These are phyloP conservation scores for Anabas testudineus DNA, from an alignment of 2,797 vertebrate species.

Conservation along the genomic window DNA sequence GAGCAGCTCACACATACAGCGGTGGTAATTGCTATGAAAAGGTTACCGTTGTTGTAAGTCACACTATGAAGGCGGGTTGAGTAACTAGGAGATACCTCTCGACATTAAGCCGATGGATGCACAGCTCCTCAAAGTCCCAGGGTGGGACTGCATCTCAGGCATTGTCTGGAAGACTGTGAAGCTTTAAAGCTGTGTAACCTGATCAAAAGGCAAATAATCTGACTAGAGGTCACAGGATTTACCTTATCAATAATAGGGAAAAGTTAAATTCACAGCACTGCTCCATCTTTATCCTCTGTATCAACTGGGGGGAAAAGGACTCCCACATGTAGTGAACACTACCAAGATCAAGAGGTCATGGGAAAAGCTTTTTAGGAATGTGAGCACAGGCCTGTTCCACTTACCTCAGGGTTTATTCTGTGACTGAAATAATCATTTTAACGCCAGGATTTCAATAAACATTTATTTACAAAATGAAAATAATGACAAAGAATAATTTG, in stretches of 20 bases:
- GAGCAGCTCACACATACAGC: constrained; percentile 25
- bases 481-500: constrained; percentile 84
- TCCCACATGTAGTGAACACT: constrained; percentile 38
- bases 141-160: constrained; percentile 41
- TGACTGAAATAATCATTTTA: constrained; percentile 27
- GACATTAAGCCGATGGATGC: constrained; percentile 61
- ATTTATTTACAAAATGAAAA: constrained; percentile 95
- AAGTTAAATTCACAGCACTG: constrained; percentile 50
- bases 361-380: constrained; percentile 74
- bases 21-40: constrained; percentile 57
- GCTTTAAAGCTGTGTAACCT: constrained; percentile 53
- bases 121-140: constrained; percentile 35
- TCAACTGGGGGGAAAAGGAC: constrained; percentile 24
- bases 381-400: constrained; percentile 18
- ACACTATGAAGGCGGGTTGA: constrained; percentile 38
- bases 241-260: constrained; percentile 45
- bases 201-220: constrained; percentile 62
- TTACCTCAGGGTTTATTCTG: constrained; percentile 6
- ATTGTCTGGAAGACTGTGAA: constrained; percentile 37
- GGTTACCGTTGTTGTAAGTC: constrained; percentile 64
- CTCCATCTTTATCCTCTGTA: constrained; percentile 46
- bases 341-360: constrained; percentile 67
- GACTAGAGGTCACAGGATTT: constrained; percentile 49
- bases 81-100: constrained; percentile 30
- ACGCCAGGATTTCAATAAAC: constrained; percentile 73